Evolutionary conservation across 1,140 invertebrate species (phyloP).

Genomic region (Ceratina japonica): DNA sequence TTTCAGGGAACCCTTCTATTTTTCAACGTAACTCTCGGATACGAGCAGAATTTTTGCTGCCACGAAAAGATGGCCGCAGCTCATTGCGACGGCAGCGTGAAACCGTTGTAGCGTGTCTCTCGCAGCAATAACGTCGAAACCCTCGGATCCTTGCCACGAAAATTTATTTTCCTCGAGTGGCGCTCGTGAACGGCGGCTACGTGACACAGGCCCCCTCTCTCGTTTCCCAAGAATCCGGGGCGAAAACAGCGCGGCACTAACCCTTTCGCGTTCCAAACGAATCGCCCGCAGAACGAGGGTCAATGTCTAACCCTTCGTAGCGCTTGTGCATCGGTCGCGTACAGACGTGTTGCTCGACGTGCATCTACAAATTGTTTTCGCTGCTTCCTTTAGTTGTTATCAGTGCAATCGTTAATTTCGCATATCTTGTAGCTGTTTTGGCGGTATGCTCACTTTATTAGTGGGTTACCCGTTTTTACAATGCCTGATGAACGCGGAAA

Average conservation of each 20-base stretch:
- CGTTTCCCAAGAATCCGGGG: no score
- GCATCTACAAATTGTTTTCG: no score
- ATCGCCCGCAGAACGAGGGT: neutral
- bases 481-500: no score
- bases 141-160: neutral
- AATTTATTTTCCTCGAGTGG: conserved; percentile 59
- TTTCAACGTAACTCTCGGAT: conserved; percentile 33
- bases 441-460: no score
- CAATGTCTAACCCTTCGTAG: no score
- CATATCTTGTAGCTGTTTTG: no score
- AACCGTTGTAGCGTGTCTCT: conserved; percentile 23
- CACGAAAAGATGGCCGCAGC: conserved; percentile 24
- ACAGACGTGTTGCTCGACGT: no score
- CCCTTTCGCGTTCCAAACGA: neutral
- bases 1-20: conserved; percentile 24
- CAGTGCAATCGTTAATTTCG: no score
- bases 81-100: neutral
- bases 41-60: conserved; percentile 28
- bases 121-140: conserved; percentile 35
- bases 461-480: no score
- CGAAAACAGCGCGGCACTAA: neutral
- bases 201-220: conserved; percentile 6
- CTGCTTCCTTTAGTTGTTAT: no score
- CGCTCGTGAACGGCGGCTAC: conserved; percentile 42
- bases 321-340: no score